Base-by-base conservation (phyloP, 2,888 invertebrate species). In the Apamea crenata region DNA sequence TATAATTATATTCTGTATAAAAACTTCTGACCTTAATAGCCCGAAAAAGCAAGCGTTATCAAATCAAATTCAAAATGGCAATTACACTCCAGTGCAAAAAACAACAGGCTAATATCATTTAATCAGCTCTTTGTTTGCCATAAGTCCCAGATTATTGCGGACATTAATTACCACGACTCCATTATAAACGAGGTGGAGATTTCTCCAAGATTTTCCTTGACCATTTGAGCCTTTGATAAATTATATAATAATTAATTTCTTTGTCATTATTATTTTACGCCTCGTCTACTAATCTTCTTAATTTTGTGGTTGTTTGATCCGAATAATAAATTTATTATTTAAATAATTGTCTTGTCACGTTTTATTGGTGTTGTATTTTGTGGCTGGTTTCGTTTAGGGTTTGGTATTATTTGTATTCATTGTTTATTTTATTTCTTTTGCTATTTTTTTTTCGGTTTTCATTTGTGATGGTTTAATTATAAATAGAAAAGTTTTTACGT, bases 181-280 rank as follows among this genome's bases (percentile, higher is more conserved):
- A 69, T 67, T 74, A 76, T 76, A 59, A 84, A 81, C 82, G 85
- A 81, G 75, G 74, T 78, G 77, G 63, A 75, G 78, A 84, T 84
- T 85, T 75, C 81, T 63, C 40, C 25, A 77, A 81, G 76, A 86
- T 78, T 86, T 87, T 88, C 79, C 88, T 86, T 87, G 88, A 87
- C 84, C 84, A 75, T 61, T 81, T 79, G 67, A 88, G 79, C 80
- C 70, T 40, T 77, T 84, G 81, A 88, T 87, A 74, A 86, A 88
- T 87, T 84, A 75, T 75, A 75, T 78, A 56, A 74, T 77, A 87
- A 88, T 87, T 84, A 88, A 84, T 86, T 87, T 76, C 76, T 66
- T 56, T 53, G 80, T 69, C 74, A 81, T 81, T 72, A 84, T 78
- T 81, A 78, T 81, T 81, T 73, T 66, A 63, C 72, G 81, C 50